Evolutionary conservation across 2,888 invertebrate species (phyloP).

Genomic region (Stenurella melanura): DNA sequence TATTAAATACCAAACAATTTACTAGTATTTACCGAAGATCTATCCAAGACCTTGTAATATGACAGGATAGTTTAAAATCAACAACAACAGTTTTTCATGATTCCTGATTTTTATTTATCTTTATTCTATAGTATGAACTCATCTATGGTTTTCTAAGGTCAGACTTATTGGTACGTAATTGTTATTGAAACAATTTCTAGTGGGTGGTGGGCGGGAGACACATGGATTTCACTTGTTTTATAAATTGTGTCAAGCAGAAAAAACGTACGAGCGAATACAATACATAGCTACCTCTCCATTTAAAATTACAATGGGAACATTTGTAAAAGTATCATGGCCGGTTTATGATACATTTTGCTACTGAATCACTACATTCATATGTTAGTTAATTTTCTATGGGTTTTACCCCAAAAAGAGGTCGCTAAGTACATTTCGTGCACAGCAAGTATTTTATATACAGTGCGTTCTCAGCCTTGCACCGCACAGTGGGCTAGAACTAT

Average conservation of each 20-base stretch:
- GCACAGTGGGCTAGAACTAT: too few species aligned
- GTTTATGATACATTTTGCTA: too few species aligned
- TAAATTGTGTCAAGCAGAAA: constrained; percentile 11
- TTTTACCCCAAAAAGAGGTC: too few species aligned
- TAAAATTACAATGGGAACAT: neutral
- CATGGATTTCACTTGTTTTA: constrained; percentile 16
- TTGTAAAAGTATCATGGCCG: neutral
- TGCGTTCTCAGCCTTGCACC: too few species aligned
- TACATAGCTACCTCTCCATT: neutral
- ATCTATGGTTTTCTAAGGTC: constrained; percentile 49
- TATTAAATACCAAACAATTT: constrained; percentile 21
- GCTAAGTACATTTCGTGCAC: too few species aligned
- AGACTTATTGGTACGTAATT: constrained; percentile 47
- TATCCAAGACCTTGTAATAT: constrained; percentile 41
- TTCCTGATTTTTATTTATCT: constrained; percentile 40
- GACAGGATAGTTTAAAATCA: constrained; percentile 35
- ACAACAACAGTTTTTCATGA: constrained; percentile 34
- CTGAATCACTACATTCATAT: too few species aligned
- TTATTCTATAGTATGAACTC: constrained; percentile 51
- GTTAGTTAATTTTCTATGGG: too few species aligned
- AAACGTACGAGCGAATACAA: constrained; percentile 1
- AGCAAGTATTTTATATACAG: too few species aligned
- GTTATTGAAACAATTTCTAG: constrained; percentile 35
- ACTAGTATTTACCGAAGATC: constrained; percentile 29
- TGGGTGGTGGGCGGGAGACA: constrained; percentile 19